Evolutionary conservation across 2,888 invertebrate species (phyloP), one percentile per base, ranked within the genome.

Genomic region (Scelioninae gen. 1): DNA sequence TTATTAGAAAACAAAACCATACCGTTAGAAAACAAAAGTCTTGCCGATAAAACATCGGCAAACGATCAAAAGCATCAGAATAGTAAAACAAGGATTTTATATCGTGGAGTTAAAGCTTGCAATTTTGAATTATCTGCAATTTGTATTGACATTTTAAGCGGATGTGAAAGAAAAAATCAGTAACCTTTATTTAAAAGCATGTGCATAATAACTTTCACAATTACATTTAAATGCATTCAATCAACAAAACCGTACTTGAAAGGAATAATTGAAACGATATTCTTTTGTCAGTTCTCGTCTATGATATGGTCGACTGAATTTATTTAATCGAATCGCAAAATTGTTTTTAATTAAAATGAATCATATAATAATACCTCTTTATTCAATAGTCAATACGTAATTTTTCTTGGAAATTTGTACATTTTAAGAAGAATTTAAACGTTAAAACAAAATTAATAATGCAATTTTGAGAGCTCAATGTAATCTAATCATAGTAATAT

Each of bases 221-320:
- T 38, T 38, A 38, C 38, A 38, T 10, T 38, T 38, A 38, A 38
- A 38, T 4, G 38, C 43, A 43, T 43, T n/a, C 11, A 43, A 43
- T 43, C 43, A 43, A 43, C n/a, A 43, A 43, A 43, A 43, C n/a
- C 43, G n/a, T 43, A 43, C 5, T n/a, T 43, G 9, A n/a, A 43
- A 43, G n/a, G n/a, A 6, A 43, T 16, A 53, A 53, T 23, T 29
- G 53, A 7, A 32, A 55, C 2, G 34, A 55, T 55, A 55, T 23
- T 34, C 55, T 55, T 55, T 55, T 55, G 55, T 55, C 9, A 31
- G 34, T 34, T 53, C 31, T 31, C 53, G n/a, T 55, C 34, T 55
- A 55, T 34, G 15, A 55, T 34, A 55, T 15, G 55, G 34, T 55
- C 15, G 55, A 55, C 1, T 55, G 55, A 32, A 29, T 55, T 13